A percentile compares a stretch with the other conserved stretches of the same genome.
These are phyloP conservation scores for Vireo griseus DNA, from an alignment of 2,797 vertebrate species.

Conservation along the genomic window DNA sequence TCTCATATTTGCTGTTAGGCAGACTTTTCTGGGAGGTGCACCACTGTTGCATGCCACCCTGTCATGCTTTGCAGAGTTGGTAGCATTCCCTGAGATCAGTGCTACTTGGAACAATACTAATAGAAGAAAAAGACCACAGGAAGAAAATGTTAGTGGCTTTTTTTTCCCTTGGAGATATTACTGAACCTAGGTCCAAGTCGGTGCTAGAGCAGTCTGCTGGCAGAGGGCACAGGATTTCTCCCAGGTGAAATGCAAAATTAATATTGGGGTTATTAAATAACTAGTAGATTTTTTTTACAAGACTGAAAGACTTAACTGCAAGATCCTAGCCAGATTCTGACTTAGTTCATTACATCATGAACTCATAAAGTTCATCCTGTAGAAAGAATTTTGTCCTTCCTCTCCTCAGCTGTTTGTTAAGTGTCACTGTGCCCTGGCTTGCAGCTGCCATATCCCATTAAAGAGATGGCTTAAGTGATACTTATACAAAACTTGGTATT, in stretches of 20 bases:
- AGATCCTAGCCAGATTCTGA: neutral
- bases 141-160: neutral
- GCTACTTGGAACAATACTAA: neutral
- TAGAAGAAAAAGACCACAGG: neutral
- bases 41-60: neutral
- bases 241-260: neutral
- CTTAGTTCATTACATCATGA: slow-evolving; percentile 1
- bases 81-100: neutral
- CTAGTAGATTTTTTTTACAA: neutral
- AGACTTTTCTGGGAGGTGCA: neutral
- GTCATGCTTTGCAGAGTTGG: neutral
- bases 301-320: neutral
- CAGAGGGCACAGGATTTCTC: neutral
- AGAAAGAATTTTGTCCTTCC: slow-evolving; percentile 14
- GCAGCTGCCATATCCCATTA: neutral
- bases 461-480: neutral
- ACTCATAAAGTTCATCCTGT: slow-evolving; percentile 13
- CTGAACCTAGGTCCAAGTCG: neutral
- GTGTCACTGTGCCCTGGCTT: neutral
- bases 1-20: neutral
- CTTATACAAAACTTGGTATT: neutral
- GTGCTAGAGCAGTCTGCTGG: neutral
- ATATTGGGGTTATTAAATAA: neutral
- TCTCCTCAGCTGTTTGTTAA: slow-evolving; percentile 13
- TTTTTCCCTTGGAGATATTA: neutral